Base-by-base conservation (phyloP, 2,797 vertebrate species). In the Tokudaia muenninki region DNA sequence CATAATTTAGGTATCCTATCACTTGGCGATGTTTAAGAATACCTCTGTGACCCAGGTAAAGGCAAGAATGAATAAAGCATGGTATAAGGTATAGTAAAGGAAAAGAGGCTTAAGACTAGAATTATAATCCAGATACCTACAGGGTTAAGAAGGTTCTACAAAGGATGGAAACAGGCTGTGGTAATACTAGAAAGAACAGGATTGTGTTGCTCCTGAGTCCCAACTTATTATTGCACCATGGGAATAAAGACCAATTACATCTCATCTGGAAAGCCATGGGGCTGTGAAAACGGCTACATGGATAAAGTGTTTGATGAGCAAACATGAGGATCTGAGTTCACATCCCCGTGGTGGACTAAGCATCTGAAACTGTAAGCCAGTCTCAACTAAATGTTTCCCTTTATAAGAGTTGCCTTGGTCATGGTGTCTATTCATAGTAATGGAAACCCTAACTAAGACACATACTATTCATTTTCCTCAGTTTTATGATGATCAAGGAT, bases 381-480 rank as follows among this genome's bases (percentile, higher is more conserved):
- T 14, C 31, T 14, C 65, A 67, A 67, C 14, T 34, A 67, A 16
- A 17, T 67, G 65, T 34, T 67, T 16, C 31, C 65, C 31, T 67
- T 67, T 67, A 67, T 67, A 67, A 34, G 31, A 67, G 65, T 67
- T 67, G 14, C 31, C 65, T 67, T 34, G 14, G 65, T 67, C 65
- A 34, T 67, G 65, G 13, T 34, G 65, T 34, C 65, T 34, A 31
- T 34, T 67, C 31, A 34, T 5, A 34, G 31, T 31, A 67, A 34
- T 67, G 31, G 65, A 67, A 67, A 34, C 65, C 31, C 65, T 67
- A 63, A 63, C 26, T 65, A 67, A 67, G 31, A 34, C 31, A 17
- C 31, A 67, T 74, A 84, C 57, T 83, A 63, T 95, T 95, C 26
- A 82, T 87, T 95, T 95, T 94, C 26, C 87, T 80, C 57, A 67